Evolutionary conservation across 1,140 invertebrate genomes (phyloP), one percentile per base, ranked within the genome.

Genomic region (Drosophila suzukii): DNA sequence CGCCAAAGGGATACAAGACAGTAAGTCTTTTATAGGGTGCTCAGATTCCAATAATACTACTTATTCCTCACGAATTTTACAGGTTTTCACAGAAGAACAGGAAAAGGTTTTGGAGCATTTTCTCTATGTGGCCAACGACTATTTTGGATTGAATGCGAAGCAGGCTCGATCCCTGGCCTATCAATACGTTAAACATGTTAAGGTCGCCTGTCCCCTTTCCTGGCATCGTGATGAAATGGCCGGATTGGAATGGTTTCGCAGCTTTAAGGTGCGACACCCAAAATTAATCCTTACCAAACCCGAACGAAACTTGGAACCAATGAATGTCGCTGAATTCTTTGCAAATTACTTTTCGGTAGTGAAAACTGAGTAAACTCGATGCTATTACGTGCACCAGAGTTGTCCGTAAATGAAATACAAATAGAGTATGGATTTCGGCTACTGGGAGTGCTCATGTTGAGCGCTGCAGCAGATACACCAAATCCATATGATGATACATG

Each of bases 191-290:
- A 43, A 43, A 15, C n/a, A 43, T 6, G 4, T 15, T 17, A 17
- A 43, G 3, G 41, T 43, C 6, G n/a, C 8, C n/a, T 17, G n/a
- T 17, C 41, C 41, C n/a, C 8, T 43, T 17, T 43, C 41, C 15
- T 43, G 41, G 41, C 41, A 43, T 17, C 41, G 41, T 43, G 41
- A 43, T 17, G n/a, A 43, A 17, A 43, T 43, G 41, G 41, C 41
- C n/a, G 41, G 41, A 1, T 43, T 43, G 15, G 41, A 43, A 10
- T 43, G 41, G 41, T 43, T 17, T 10, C 7, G 41, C 3, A 43
- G 3, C 6, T 43, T 43, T 17, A 43, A 43, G 3, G 15, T 8
- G 2, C 41, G 41, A 10, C 41, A 43, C 15, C 41, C 41, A 15
- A 15, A 17, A 17, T 17, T 43, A 8, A 15, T 6, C 7, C 41